These are phyloP conservation scores for Vespertilio murinus DNA, from an alignment of 2,797 vertebrate species.

Conservation along the genomic window DNA sequence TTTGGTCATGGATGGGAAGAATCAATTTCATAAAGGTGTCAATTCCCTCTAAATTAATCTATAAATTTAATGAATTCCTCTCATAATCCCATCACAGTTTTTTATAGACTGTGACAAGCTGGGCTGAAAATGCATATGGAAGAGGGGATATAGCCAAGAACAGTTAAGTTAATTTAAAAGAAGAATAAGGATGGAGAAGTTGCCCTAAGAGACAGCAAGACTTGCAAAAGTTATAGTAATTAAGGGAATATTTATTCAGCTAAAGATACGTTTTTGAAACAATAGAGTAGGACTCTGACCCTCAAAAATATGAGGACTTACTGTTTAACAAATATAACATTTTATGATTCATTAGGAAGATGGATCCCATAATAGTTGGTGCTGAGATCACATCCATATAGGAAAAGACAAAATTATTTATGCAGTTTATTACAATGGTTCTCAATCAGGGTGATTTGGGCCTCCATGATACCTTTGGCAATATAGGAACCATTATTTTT, in stretches of 20 bases:
- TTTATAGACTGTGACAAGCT: conserved; percentile 58
- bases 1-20: conserved; percentile 56
- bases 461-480: neutral
- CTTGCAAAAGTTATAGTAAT: neutral
- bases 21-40: conserved; percentile 57
- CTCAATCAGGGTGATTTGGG: neutral
- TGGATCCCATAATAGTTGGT: neutral
- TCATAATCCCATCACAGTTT: conserved; percentile 47
- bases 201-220: neutral
- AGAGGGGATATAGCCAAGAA: neutral
- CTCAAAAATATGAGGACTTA: neutral
- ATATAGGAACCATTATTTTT: neutral
- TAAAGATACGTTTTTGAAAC: neutral
- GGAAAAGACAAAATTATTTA: neutral
- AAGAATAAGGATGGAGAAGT: neutral
- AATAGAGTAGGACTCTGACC: neutral
- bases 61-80: conserved; percentile 57
- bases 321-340: neutral
- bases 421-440: neutral
- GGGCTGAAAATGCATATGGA: conserved; percentile 35
- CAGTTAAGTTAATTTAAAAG: conserved; percentile 14
- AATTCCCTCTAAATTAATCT: conserved; percentile 67
- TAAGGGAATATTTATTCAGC: neutral
- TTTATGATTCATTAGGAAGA: neutral
- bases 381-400: neutral